phyloP scores from a whole-genome alignment of 2,888 invertebrate genomes.

The Leptopilina myrica region DNA sequence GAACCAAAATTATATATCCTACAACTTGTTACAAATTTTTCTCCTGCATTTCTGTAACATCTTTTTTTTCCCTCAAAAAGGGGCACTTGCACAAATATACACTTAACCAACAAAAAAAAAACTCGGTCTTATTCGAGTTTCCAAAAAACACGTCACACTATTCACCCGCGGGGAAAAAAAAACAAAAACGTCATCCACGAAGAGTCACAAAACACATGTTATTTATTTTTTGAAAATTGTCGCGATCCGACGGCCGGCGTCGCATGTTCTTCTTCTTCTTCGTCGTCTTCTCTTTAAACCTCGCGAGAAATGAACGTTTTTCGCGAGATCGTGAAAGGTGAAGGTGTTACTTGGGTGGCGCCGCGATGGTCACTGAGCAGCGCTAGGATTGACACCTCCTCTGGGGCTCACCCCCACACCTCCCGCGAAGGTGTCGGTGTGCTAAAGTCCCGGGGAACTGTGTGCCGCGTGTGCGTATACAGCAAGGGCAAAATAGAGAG shows the following conservation, averaged over 20 bases:
- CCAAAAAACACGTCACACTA: no score
- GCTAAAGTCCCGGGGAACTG: conserved; percentile 70
- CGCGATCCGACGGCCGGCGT: conserved; percentile 58
- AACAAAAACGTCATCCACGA: no score
- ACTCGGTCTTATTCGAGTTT: no score
- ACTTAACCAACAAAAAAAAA: no score
- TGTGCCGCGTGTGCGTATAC: conserved; percentile 59
- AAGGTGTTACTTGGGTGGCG: conserved; percentile 77
- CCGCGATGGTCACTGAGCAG: conserved; percentile 77
- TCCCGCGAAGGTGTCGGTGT: conserved; percentile 73
- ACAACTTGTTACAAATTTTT: no score
- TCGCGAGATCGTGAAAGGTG: conserved; percentile 68
- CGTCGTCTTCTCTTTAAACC: no score
- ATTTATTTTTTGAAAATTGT: background rate
- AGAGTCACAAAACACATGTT: no score
- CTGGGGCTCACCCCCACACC: conserved; percentile 75
- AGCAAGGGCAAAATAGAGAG: conserved; percentile 46
- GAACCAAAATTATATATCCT: no score
- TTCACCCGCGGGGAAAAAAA: no score
- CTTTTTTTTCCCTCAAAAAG: no score
- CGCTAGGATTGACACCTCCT: conserved; percentile 77
- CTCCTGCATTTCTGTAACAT: no score
- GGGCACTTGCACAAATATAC: no score
- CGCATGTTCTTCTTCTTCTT: background rate
- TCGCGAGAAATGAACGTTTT: conserved; percentile 24